Percentiles rank a stretch among this genome's conserved stretches.
Conservation (phyloP, 2,888 invertebrate species). For the Callinectes sapidus region DNA sequence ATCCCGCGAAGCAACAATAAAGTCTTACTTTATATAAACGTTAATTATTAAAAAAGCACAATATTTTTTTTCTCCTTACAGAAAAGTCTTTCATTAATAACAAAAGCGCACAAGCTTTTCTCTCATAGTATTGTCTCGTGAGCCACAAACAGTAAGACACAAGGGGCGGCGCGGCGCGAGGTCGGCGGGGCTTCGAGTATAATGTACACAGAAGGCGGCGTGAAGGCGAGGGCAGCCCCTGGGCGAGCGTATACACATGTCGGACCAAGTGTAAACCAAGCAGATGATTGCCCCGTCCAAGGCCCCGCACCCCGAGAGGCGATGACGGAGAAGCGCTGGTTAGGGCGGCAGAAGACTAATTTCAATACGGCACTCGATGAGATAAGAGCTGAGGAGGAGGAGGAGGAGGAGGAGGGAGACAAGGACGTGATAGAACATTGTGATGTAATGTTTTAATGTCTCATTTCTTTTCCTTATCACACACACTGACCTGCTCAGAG, state of each 20-base stretch:
- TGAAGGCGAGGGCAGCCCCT: background rate
- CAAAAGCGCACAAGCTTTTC: background rate
- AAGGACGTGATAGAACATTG: background rate
- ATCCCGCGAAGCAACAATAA: too few species aligned
- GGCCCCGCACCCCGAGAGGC: background rate
- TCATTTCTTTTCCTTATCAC: background rate
- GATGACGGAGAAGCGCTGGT: background rate
- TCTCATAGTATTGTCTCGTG: background rate
- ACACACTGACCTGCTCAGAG: background rate
- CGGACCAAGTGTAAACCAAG: slow-evolving; percentile 36
- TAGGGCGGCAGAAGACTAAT: background rate
- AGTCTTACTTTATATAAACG: too few species aligned
- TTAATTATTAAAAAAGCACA: too few species aligned
- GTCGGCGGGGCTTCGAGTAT: background rate
- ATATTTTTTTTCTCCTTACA: too few species aligned
- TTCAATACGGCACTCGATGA: background rate
- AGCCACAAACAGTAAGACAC: background rate
- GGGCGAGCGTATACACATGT: slow-evolving; percentile 44
- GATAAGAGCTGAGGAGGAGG: slow-evolving; percentile 10
- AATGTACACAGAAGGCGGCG: background rate
- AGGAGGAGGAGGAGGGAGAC: background rate
- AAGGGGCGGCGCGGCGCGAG: background rate
- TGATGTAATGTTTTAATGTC: background rate
- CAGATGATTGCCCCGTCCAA: slow-evolving; percentile 31
- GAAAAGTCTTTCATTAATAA: too few species aligned